Conservation (phyloP, 1,140 invertebrate genomes). For the Trialeurodes vaporariorum region DNA sequence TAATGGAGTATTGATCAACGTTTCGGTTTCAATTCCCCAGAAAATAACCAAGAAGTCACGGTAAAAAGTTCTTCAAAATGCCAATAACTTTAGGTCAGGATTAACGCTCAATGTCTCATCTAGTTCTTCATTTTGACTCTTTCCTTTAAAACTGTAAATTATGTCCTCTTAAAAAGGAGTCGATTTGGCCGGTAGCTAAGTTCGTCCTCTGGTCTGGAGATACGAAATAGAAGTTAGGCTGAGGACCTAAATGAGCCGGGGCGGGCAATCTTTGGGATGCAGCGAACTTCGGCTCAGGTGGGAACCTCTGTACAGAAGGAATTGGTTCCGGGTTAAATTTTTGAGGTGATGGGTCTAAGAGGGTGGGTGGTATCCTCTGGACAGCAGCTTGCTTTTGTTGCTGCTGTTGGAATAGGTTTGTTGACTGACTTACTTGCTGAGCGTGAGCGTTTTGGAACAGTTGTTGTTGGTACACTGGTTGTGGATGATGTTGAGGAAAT, state of each 20-base stretch:
- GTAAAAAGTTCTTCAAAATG: too few relatives aligned
- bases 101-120: too few relatives aligned
- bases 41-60: too few relatives aligned
- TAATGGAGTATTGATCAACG: too few relatives aligned
- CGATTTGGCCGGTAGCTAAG: slow-evolving; percentile 49
- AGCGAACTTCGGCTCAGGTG: slow-evolving; percentile 9
- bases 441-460: slow-evolving; percentile 55
- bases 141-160: slow-evolving; percentile 31
- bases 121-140: neutral
- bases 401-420: slow-evolving; percentile 58
- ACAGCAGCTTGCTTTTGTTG: slow-evolving; percentile 35
- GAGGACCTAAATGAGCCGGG: neutral
- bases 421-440: slow-evolving; percentile 49
- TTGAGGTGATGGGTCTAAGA: slow-evolving; percentile 18
- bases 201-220: slow-evolving; percentile 15
- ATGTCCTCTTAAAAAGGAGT: slow-evolving; percentile 62
- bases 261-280: slow-evolving; percentile 9
- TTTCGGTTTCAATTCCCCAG: too few relatives aligned
- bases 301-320: slow-evolving; percentile 12
- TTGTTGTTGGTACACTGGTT: slow-evolving; percentile 41
- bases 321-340: slow-evolving; percentile 15
- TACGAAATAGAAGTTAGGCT: slow-evolving; percentile 30
- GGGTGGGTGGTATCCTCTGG: slow-evolving; percentile 9
- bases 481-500: slow-evolving; percentile 8
- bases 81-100: too few relatives aligned